These are phyloP conservation scores for Allophyes oxyacanthae DNA, from an alignment of 2,888 invertebrate genomes.

Conservation along the genomic window DNA sequence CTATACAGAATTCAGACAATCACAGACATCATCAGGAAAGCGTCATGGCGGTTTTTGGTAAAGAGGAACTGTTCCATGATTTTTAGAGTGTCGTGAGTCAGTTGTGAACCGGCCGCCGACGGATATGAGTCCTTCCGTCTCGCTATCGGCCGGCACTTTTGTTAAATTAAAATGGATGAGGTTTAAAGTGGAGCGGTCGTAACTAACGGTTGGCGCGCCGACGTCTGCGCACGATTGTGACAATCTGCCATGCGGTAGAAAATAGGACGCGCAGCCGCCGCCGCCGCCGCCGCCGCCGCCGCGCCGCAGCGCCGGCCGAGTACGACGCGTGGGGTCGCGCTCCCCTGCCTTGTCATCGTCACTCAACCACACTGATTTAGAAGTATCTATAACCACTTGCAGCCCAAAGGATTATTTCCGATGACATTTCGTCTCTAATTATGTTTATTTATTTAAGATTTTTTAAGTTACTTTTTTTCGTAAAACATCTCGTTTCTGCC, in stretches of 20 bases:
- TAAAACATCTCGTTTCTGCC: no score
- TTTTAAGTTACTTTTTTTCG: no score
- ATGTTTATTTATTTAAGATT: no score
- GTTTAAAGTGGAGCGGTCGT: conserved; percentile 87
- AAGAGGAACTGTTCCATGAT: conserved; percentile 45
- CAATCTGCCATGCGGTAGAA: conserved; percentile 72
- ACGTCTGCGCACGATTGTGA: conserved; percentile 76
- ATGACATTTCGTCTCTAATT: no score
- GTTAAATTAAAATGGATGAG: conserved; percentile 89
- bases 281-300: no score
- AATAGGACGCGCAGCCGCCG: conserved; percentile 73
- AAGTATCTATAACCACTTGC: conserved; percentile 7
- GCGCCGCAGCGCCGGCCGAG: no score
- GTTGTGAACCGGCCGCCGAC: conserved; percentile 69
- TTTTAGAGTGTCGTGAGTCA: conserved; percentile 54
- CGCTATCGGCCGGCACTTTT: conserved; percentile 88
- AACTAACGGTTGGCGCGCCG: conserved; percentile 85
- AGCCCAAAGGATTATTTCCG: neutral
- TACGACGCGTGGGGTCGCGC: conserved; percentile 76
- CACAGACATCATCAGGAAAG: neutral
- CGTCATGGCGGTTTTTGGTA: conserved; percentile 19
- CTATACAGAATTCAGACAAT: neutral
- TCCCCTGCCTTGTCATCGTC: conserved; percentile 53
- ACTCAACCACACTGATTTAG: conserved; percentile 53
- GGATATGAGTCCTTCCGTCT: conserved; percentile 88